Conservation (phyloP, 1,140 invertebrate genomes). For the Teleogryllus occipitalis region DNA sequence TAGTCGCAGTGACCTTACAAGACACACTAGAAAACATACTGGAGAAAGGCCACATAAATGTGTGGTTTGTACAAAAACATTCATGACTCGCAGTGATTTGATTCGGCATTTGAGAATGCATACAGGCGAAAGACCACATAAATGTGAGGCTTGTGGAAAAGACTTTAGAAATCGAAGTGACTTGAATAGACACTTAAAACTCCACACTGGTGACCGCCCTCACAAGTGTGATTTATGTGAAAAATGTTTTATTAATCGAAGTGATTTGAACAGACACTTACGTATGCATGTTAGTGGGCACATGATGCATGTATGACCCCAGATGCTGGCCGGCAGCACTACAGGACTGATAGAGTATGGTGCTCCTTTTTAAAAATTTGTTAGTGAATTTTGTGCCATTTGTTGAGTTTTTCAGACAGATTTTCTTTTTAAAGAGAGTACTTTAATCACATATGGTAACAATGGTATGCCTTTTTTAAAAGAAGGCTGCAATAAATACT, state of each 20-base stretch:
- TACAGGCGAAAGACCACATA: not conserved
- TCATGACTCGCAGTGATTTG: slow-evolving; percentile 16
- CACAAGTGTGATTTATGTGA: not conserved
- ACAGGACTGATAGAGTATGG: not conserved
- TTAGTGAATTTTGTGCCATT: too few species aligned
- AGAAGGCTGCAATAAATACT: too few species aligned
- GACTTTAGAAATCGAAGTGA: not conserved
- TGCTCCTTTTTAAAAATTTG: not conserved
- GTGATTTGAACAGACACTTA: not conserved
- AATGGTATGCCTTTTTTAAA: too few species aligned
- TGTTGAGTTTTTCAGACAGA: too few species aligned
- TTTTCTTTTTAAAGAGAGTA: too few species aligned
- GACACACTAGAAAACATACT: not conserved
- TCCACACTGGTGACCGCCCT: not conserved
- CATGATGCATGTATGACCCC: not conserved
- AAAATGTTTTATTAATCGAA: not conserved
- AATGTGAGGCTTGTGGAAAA: not conserved
- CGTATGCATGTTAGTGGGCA: not conserved
- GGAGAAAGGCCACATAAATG: not conserved
- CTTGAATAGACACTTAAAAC: not conserved
- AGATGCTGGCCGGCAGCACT: not conserved
- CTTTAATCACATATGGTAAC: too few species aligned
- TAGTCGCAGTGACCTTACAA: not conserved
- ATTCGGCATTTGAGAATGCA: not conserved
- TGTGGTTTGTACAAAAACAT: not conserved